Percentiles rank a stretch among this genome's conserved stretches.
Evolutionary conservation across 2,888 invertebrate species (phyloP).

Genomic region (Dendrolimus houi): DNA sequence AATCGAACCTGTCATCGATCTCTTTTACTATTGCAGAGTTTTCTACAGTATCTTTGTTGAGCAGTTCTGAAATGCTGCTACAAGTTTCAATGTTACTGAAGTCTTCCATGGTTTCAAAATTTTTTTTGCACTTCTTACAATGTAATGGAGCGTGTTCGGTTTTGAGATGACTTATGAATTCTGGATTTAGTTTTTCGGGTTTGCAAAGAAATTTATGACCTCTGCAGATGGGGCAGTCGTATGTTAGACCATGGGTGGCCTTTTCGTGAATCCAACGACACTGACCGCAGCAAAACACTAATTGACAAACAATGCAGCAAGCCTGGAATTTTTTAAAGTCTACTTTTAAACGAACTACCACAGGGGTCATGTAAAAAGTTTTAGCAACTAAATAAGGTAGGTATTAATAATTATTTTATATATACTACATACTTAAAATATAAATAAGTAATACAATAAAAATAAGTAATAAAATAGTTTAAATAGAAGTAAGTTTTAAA

Average conservation of each 20-base stretch:
- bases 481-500: no score
- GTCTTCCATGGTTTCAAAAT: constrained; percentile 54
- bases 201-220: constrained; percentile 46
- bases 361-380: not conserved
- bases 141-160: constrained; percentile 51
- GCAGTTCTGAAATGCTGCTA: constrained; percentile 52
- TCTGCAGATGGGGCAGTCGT: constrained; percentile 62
- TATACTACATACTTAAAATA: no score
- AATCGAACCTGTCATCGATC: constrained; percentile 53
- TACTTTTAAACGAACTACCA: not conserved
- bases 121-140: constrained; percentile 55
- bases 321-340: constrained; percentile 31
- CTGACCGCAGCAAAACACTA: constrained; percentile 56
- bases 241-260: constrained; percentile 43
- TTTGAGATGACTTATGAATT: constrained; percentile 47
- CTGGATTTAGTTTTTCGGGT: constrained; percentile 36
- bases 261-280: constrained; percentile 63
- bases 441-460: no score
- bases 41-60: constrained; percentile 24
- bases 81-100: constrained; percentile 48
- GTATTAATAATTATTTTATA: not conserved
- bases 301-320: constrained; percentile 58
- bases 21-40: constrained; percentile 18
- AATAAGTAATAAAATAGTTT: no score
- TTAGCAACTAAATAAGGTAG: not conserved